Percentiles rank a stretch among this genome's conserved stretches.
Evolutionary conservation across 2,797 vertebrate species (phyloP).

Genomic region (Podargus strigoides): DNA sequence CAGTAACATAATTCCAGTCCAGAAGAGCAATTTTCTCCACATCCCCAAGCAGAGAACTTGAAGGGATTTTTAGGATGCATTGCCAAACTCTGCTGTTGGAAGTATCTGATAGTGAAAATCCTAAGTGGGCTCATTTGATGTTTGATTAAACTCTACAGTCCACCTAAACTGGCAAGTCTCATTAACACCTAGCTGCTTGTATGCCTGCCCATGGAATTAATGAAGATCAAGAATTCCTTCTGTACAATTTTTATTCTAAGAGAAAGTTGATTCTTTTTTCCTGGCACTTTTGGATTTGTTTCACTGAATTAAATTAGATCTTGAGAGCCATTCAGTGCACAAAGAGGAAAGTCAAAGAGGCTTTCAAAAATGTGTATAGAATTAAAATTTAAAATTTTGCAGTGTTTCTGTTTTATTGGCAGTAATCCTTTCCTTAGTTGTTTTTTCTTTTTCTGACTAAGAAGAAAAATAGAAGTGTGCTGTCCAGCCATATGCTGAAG

Average conservation of each 20-base stretch:
- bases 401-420: background rate
- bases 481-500: background rate
- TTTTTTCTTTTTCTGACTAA: background rate
- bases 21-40: background rate
- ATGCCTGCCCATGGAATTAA: background rate
- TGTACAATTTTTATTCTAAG: background rate
- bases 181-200: background rate
- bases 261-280: background rate
- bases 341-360: background rate
- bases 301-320: slow-evolving; percentile 2
- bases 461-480: background rate
- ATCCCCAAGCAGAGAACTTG: background rate
- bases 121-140: background rate
- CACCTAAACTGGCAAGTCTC: background rate
- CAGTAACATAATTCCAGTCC: background rate
- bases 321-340: background rate
- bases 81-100: background rate
- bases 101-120: background rate
- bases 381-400: background rate
- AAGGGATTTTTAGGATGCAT: background rate
- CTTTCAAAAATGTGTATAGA: background rate
- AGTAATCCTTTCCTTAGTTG: background rate
- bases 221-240: background rate
- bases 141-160: background rate
- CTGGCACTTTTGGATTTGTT: background rate